These are phyloP conservation scores for Hycleus phaleratus DNA, from an alignment of 1,140 invertebrate species.

Conservation along the genomic window DNA sequence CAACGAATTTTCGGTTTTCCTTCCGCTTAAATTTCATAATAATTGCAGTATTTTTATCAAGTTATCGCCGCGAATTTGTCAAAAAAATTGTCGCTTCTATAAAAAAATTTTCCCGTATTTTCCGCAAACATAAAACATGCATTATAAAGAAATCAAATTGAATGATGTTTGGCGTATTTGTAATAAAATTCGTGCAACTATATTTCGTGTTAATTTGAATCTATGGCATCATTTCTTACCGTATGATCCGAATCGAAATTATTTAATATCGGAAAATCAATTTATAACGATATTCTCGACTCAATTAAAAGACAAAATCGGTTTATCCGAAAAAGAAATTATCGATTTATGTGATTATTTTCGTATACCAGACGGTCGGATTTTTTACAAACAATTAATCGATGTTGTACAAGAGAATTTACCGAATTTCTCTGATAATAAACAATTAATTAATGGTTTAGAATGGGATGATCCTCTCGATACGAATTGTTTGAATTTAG, in stretches of 20 bases:
- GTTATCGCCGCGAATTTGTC: too few species aligned
- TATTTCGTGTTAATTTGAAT: constrained; percentile 58
- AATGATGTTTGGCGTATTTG: constrained; percentile 60
- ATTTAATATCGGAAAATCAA: constrained; percentile 62
- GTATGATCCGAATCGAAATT: constrained; percentile 55
- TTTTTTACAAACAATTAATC: constrained; percentile 63
- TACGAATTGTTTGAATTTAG: constrained; percentile 50
- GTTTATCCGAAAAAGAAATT: constrained; percentile 59
- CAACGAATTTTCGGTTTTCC: too few species aligned
- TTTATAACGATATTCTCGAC: constrained; percentile 60
- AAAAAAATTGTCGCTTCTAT: too few species aligned
- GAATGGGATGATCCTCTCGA: constrained; percentile 56
- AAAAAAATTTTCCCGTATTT: too few species aligned
- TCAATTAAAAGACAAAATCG: constrained; percentile 51
- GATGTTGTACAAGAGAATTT: constrained; percentile 55
- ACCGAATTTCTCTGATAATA: constrained; percentile 44
- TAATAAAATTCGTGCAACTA: constrained; percentile 63
- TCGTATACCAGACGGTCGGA: constrained; percentile 59
- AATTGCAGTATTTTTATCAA: too few species aligned
- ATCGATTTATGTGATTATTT: constrained; percentile 64
- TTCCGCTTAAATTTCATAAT: too few species aligned
- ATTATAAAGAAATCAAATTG: constrained; percentile 36
- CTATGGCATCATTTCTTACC: constrained; percentile 58
- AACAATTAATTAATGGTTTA: constrained; percentile 45
- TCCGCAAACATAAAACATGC: too few species aligned